Percentiles rank a stretch among this genome's conserved stretches.
Conservation (phyloP, 1,140 invertebrate species). For the Drosophila novamexicana region DNA sequence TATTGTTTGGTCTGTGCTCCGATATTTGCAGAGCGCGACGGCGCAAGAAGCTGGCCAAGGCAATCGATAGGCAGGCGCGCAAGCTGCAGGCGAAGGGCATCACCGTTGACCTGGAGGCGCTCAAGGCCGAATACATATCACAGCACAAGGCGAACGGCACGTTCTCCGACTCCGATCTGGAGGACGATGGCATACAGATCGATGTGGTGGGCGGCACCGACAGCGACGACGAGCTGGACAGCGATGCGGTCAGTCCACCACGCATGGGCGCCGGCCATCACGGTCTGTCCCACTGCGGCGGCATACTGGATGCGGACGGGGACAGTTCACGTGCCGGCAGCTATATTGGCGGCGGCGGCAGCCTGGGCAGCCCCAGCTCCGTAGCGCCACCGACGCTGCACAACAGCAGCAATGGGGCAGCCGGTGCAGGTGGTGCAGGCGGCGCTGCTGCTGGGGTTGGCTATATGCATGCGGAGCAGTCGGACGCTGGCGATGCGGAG, state of each 20-base stretch:
- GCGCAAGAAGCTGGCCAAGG: conserved; percentile 96
- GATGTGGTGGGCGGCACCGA: conserved; percentile 90
- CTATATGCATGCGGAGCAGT: conserved; percentile 40
- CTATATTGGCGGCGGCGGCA: conserved; percentile 84
- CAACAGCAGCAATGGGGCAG: conserved; percentile 51
- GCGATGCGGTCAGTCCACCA: conserved; percentile 85
- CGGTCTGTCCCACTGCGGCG: conserved; percentile 87
- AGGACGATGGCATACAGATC: conserved; percentile 88
- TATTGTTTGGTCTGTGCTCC: not conserved
- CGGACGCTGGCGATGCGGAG: conserved; percentile 57
- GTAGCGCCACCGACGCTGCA: conserved; percentile 41
- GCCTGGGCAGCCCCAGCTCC: conserved; percentile 84
- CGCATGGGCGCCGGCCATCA: conserved; percentile 65
- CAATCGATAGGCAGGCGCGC: conserved; percentile 95
- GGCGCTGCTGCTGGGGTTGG: conserved; percentile 18
- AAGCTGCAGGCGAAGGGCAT: conserved; percentile 96
- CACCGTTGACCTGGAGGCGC: conserved; percentile 92
- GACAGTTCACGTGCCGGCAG: conserved; percentile 84
- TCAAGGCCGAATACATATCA: conserved; percentile 92
- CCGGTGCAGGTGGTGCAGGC: conserved; percentile 14
- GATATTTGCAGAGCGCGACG: conserved; percentile 88
- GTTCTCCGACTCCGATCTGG: conserved; percentile 89
- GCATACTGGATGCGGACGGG: conserved; percentile 87
- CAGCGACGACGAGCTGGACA: conserved; percentile 86
- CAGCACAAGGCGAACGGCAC: conserved; percentile 87